Evolutionary conservation across 1,140 invertebrate genomes (phyloP), one percentile per base, ranked within the genome.

Genomic region (Ridgeia piscesae): DNA sequence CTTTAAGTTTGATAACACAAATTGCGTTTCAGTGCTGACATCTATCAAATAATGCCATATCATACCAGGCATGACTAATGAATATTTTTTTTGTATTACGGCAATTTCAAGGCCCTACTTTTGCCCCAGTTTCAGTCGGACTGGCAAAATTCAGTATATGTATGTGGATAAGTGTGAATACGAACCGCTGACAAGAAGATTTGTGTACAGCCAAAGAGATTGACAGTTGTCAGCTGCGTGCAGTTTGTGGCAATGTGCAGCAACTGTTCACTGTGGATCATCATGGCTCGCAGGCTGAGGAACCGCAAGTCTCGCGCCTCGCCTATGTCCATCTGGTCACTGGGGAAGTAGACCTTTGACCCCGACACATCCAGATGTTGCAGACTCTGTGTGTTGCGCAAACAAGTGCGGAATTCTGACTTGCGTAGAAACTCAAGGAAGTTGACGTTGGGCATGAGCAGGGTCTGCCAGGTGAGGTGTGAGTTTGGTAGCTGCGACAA

Each of bases 361-460:
- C 92, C 92, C 6, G 92, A 92, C 35, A 92, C 89, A 34, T 92
- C 92, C 35, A 92, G 89, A 58, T 91, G 33, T 27, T 77, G 33
- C 31, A 92, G 35, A 14, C 31, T 34, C 42, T 42, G 27, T 31
- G 91, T 91, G 50, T 91, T 42, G 27, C 77, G 34, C 48, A 92
- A 33, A 33, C 92, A 92, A 34, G 35, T 90, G 2, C 88, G 35
- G 91, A 91, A 92, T 33, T 92, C 92, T 8, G n/a, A 33, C 58
- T 92, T 92, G 35, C 48, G 34, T 31, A 58, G 34, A 91, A 92
- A 92, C 35, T 92, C 92, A 6, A 58, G 21, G 33, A 92, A 92
- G 50, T 92, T 92, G 9, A 92, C 92, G 35, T 92, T 92, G 14
- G 92, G 92, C 92, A 92, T 92, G n/a, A 92, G 89, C 17, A 92